A percentile compares a stretch with the other conserved stretches of the same genome.
phyloP scores from a whole-genome alignment of 2,888 invertebrate species.

The Aromia moschata region DNA sequence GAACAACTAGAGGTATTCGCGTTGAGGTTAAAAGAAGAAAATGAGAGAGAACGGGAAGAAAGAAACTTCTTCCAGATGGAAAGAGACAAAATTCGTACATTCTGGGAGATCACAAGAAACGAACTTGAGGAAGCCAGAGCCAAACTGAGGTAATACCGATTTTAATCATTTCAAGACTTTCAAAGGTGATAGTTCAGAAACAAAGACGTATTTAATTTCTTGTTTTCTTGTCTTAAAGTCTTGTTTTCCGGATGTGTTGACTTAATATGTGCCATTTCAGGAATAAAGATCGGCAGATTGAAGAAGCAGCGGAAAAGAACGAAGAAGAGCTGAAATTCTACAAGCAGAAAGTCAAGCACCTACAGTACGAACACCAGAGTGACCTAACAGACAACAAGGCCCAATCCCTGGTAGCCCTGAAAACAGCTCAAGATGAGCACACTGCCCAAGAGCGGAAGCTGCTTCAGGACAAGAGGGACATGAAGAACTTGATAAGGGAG shows the following conservation, averaged over 20 bases:
- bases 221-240: too few species aligned
- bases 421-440: constrained; percentile 86
- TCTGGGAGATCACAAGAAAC: constrained; percentile 94
- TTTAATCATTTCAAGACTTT: too few species aligned
- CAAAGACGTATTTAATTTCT: too few species aligned
- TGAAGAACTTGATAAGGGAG: constrained; percentile 75
- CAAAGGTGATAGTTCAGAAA: too few species aligned
- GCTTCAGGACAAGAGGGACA: constrained; percentile 75
- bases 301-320: constrained; percentile 86
- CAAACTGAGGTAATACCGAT: constrained; percentile 65
- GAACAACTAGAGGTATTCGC: constrained; percentile 93
- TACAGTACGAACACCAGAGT: constrained; percentile 90
- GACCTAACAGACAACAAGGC: constrained; percentile 85
- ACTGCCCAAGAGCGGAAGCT: constrained; percentile 79
- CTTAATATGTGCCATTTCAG: constrained; percentile 55
- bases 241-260: too few species aligned
- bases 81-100: constrained; percentile 91
- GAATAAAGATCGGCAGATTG: constrained; percentile 86
- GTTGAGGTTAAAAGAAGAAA: constrained; percentile 84
- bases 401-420: constrained; percentile 82
- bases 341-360: constrained; percentile 92
- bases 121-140: constrained; percentile 88
- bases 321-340: constrained; percentile 88
- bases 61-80: constrained; percentile 95
- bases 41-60: constrained; percentile 94